These are phyloP conservation scores for Morpho achilles DNA, from an alignment of 2,888 invertebrate genomes.

Conservation along the genomic window DNA sequence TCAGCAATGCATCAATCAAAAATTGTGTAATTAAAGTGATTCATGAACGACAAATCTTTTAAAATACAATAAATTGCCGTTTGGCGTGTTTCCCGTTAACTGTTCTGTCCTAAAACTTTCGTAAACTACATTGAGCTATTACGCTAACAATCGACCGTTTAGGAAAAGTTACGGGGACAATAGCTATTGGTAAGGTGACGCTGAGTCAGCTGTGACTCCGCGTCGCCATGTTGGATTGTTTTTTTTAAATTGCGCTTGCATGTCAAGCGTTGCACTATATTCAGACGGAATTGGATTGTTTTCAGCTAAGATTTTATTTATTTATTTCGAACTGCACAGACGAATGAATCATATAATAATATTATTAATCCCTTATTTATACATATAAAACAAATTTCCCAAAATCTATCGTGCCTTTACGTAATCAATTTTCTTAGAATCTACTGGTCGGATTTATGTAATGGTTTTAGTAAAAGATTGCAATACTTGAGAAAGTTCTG, in stretches of 20 bases:
- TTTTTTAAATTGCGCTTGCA: constrained; percentile 47
- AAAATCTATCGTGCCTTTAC: too few relatives aligned
- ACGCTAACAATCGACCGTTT: constrained; percentile 23
- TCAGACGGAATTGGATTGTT: constrained; percentile 30
- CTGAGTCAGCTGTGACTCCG: constrained; percentile 65
- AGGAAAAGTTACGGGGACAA: constrained; percentile 28
- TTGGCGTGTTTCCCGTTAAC: constrained; percentile 5
- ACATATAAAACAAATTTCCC: too few relatives aligned
- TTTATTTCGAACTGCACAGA: constrained; percentile 10
- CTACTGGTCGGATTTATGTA: too few relatives aligned
- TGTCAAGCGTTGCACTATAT: constrained; percentile 34
- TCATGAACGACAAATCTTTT: too few relatives aligned
- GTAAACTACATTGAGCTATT: constrained; percentile 15
- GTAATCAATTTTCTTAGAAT: too few relatives aligned
- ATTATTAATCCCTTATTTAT: too few relatives aligned
- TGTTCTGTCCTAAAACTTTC: constrained; percentile 8
- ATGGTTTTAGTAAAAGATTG: too few relatives aligned
- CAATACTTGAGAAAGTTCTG: too few relatives aligned
- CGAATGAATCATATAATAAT: constrained; percentile 4
- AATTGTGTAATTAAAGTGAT: too few relatives aligned
- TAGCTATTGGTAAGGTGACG: constrained; percentile 52
- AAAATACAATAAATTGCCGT: neutral
- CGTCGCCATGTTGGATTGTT: constrained; percentile 58
- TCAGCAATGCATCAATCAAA: too few relatives aligned
- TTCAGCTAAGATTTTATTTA: constrained; percentile 25